Evolutionary conservation across 2,797 vertebrate genomes (phyloP).

Genomic region (Myotis findleyi): DNA sequence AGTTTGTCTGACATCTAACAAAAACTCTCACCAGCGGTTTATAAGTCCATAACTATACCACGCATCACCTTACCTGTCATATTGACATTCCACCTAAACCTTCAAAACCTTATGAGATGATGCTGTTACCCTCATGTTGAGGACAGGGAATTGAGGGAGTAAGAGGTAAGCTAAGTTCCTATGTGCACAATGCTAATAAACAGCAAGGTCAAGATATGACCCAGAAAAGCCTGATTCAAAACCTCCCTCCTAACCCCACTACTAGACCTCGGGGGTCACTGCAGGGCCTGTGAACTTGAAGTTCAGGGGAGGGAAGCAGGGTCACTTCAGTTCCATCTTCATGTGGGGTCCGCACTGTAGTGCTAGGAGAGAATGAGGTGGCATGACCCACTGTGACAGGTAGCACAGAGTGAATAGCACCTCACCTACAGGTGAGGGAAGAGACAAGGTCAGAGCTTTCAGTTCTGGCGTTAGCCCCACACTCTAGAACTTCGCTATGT

Average conservation of each 20-base stretch:
- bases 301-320: not conserved
- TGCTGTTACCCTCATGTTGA: not conserved
- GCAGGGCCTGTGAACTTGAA: not conserved
- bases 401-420: too few relatives aligned
- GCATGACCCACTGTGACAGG: not conserved
- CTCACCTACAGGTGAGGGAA: not conserved
- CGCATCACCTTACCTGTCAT: not conserved
- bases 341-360: not conserved
- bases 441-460: not conserved
- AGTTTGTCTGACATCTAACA: not conserved
- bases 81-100: not conserved
- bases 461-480: not conserved
- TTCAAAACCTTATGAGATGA: not conserved
- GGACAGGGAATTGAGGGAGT: not conserved
- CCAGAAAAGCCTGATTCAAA: not conserved
- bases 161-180: too few relatives aligned
- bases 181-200: accelerated
- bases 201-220: accelerated
- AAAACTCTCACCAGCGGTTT: too few relatives aligned
- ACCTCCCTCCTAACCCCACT: not conserved
- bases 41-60: not conserved
- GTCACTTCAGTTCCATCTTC: not conserved
- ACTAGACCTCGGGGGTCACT: accelerated
- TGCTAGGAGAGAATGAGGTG: too few relatives aligned
- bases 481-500: not conserved